Conservation (phyloP, 2,888 invertebrate species). For the Thumatha senex region DNA sequence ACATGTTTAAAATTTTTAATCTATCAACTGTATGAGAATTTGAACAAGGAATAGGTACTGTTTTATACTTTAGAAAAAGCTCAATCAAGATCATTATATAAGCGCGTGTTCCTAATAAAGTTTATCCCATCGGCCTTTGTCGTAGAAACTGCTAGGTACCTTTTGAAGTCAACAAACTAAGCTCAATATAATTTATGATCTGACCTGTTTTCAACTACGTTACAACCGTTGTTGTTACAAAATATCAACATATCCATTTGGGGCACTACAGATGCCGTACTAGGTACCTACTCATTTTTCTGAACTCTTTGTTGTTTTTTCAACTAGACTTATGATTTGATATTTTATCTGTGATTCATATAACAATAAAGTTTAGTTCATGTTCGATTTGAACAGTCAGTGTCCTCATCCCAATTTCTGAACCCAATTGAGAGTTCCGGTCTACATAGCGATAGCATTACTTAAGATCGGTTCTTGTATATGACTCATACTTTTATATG, state of each 20-base stretch:
- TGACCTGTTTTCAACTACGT: constrained; percentile 28
- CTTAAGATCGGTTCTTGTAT: not conserved
- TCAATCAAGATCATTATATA: not conserved
- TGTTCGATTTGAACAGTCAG: not conserved
- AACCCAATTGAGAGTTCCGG: not conserved
- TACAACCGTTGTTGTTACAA: constrained; percentile 25
- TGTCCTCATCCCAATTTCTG: not conserved
- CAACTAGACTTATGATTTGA: too few species aligned
- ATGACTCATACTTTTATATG: not conserved
- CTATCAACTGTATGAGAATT: not conserved
- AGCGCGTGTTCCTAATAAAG: not conserved
- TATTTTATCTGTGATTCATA: too few species aligned
- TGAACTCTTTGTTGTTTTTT: constrained; percentile 14
- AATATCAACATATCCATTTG: constrained; percentile 29
- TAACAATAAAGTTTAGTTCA: not conserved
- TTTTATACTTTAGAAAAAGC: too few species aligned
- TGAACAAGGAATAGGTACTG: not conserved
- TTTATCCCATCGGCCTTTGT: constrained; percentile 10
- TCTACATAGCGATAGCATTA: not conserved
- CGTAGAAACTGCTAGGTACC: constrained; percentile 37
- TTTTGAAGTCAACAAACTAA: constrained; percentile 26
- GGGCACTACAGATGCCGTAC: constrained; percentile 15
- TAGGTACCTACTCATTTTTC: constrained; percentile 9
- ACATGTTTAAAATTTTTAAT: constrained; percentile 8
- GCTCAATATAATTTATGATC: constrained; percentile 23